Evolutionary conservation across 2,113 vertebrate species (phyloP), one percentile per base, ranked within the genome.

Genomic region (Orientallactaga bullata): DNA sequence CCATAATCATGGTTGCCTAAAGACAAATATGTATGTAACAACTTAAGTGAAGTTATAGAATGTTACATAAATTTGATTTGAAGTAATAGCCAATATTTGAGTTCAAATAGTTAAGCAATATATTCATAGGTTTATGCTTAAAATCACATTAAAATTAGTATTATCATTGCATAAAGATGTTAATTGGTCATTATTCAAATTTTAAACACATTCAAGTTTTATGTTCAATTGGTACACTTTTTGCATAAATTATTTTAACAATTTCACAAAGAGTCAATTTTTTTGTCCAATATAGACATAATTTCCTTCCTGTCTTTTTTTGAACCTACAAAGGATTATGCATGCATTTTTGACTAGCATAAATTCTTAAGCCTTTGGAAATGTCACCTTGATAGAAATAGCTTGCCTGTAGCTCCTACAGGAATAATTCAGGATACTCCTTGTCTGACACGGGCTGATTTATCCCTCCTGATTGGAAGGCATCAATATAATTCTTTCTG

Each of bases 161-260:
- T 15, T 24, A 85, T 11, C 8, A 35, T 35, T 68, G 35, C 5
- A 20, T 66, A 47, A 79, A 88, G 24, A 80, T 3, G 7, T 77
- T 7, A 89, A 69, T 42, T n/a, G 26, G 15, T 68, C 2, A 39
- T 42, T 21, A 78, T 47, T 77, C 86, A 76, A 84, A 66, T 66
- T 35, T 88, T 12, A 73, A 95, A 81, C 4, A n/a, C 61, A 81
- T 88, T 85, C 37, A n/a, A n/a, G 23, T 28, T 79, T 71, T 60
- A 35, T n/a, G 65, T 74, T 89, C 5, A 74, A 51, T 37, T 63
- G 76, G 4, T n/a, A 2, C 20, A 39, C 26, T 90, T 47, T 47
- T 47, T 47, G 10, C 16, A 73, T 9, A 5, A 1, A 47, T 82
- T 93, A 26, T 77, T n/a, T 66, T 39, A 77, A 77, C 30, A 35